Base-by-base conservation (phyloP, 2,113 vertebrate species). In the Taurulus bubalis region DNA sequence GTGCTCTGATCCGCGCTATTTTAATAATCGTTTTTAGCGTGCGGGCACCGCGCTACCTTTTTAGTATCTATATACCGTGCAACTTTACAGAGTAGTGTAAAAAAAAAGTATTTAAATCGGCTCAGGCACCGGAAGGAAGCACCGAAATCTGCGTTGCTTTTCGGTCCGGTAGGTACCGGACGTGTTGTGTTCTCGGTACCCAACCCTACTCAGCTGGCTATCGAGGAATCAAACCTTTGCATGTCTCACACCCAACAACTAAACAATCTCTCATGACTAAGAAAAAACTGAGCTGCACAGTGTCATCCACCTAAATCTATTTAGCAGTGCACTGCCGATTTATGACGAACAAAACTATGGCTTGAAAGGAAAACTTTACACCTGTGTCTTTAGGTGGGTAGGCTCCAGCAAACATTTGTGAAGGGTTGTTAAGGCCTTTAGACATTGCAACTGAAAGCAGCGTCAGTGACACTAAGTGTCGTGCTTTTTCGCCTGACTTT, bases 181-280 rank as follows among this genome's bases (percentile, higher is more conserved):
- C n/a, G n/a, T n/a, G n/a, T n/a, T n/a, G n/a, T n/a, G n/a, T n/a
- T n/a, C n/a, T n/a, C n/a, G n/a, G n/a, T n/a, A n/a, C n/a, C n/a
- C n/a, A n/a, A n/a, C n/a, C n/a, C n/a, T n/a, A n/a, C 38, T 15
- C 6, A 18, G 22, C 34, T 49, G 9, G 78, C 38, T 66, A 12
- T 42, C 36, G 28, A 65, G 36, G 26, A 40, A 63, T 67, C 20
- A 34, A 81, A 71, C 24, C 38, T 65, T 58, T 68, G 53, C 26
- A 65, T 68, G 28, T 34, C 32, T 51, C 36, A 38, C 5, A 64
- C 42, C 51, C 7, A 12, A 60, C 80, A 60, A 77, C 83, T 69
- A 75, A 79, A 83, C 51, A 51, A 59, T 36, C 58, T 75, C 62
- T 80, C 66, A 71, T 71, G 74, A 74, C 60, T 24, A 59, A 71